A percentile compares a stretch with the other conserved stretches of the same genome.
phyloP scores from a whole-genome alignment of 1,140 invertebrate genomes.

The Mya arenaria region DNA sequence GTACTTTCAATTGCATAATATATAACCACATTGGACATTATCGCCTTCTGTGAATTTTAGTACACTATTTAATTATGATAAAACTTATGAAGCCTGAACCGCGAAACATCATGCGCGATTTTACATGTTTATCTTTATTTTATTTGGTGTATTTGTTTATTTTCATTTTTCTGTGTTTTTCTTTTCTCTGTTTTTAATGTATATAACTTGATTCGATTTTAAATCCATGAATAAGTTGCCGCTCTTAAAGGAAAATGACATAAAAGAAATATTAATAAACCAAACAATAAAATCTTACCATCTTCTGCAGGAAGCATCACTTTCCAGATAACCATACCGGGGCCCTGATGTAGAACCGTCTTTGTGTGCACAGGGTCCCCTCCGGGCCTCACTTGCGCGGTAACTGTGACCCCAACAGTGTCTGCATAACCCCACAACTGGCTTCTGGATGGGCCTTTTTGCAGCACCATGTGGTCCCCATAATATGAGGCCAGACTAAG shows the following conservation, averaged over 20 bases:
- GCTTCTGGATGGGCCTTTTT: slow-evolving; percentile 66
- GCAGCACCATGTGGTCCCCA: slow-evolving; percentile 76
- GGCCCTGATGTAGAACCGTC: not conserved
- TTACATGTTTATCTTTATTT: too few relatives aligned
- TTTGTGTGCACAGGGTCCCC: not conserved
- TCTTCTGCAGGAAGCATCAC: slow-evolving; percentile 37
- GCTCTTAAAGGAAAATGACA: not conserved
- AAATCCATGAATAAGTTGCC: not conserved
- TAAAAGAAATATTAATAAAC: not conserved
- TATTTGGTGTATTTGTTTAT: too few relatives aligned
- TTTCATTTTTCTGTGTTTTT: too few relatives aligned
- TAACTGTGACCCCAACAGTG: slow-evolving; percentile 61
- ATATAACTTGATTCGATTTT: too few relatives aligned
- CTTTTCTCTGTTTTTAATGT: not conserved
- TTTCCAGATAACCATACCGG: slow-evolving; percentile 50
- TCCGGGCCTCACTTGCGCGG: slow-evolving; percentile 24
- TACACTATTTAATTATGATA: too few relatives aligned
- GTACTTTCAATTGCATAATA: too few relatives aligned
- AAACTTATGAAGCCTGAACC: too few relatives aligned
- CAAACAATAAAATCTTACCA: not conserved
- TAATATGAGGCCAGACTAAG: slow-evolving; percentile 73
- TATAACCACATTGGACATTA: too few relatives aligned
- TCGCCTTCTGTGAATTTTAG: too few relatives aligned
- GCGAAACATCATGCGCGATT: too few relatives aligned
- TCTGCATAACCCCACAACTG: slow-evolving; percentile 73